These are phyloP conservation scores for Circaetus cinerascens DNA, from an alignment of 2,113 vertebrate genomes.

Conservation along the genomic window DNA sequence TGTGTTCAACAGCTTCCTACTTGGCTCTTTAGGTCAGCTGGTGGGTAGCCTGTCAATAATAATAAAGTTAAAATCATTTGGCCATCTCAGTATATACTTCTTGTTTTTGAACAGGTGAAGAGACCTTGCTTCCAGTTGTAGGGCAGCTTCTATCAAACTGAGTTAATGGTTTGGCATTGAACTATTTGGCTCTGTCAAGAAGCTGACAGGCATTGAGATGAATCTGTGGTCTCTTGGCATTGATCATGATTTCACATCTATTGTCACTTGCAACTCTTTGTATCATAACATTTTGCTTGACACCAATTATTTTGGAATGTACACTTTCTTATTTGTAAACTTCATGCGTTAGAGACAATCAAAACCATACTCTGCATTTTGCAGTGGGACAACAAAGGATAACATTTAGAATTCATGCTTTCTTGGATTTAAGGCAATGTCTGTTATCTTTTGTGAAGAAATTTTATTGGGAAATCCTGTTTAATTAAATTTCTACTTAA, in stretches of 20 bases:
- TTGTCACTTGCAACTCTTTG: background rate
- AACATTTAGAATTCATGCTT: background rate
- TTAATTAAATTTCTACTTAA: background rate
- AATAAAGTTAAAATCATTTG: background rate
- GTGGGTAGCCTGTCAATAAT: background rate
- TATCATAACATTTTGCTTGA: background rate
- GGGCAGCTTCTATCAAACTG: background rate
- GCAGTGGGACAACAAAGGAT: background rate
- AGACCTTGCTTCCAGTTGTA: background rate
- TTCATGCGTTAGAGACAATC: background rate
- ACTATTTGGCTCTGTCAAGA: background rate
- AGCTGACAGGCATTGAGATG: background rate
- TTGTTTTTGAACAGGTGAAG: background rate
- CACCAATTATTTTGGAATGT: background rate
- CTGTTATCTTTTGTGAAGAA: background rate
- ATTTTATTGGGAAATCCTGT: background rate
- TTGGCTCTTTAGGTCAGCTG: background rate
- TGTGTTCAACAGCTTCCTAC: background rate
- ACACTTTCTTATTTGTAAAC: background rate
- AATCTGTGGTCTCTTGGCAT: background rate
- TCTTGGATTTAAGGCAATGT: background rate
- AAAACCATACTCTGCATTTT: background rate
- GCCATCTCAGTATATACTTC: background rate
- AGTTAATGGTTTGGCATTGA: background rate
- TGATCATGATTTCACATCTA: background rate